A percentile compares a stretch with the other conserved stretches of the same genome.
These are phyloP conservation scores for Ischnus inquisitorius DNA, from an alignment of 2,888 invertebrate genomes.

Conservation along the genomic window DNA sequence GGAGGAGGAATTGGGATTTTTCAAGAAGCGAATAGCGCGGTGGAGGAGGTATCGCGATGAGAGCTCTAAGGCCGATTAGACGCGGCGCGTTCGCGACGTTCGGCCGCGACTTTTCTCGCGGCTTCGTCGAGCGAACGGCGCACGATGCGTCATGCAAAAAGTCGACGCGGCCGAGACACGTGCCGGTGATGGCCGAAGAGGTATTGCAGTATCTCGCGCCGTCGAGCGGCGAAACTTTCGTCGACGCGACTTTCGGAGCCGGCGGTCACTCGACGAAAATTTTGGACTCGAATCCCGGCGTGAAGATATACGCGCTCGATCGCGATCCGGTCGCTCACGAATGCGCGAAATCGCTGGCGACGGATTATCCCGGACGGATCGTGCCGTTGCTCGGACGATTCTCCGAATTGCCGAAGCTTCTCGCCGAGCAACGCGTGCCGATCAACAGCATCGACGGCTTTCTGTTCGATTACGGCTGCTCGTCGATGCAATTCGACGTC, in stretches of 20 bases:
- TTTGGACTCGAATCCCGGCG: constrained; percentile 88
- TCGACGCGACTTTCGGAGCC: constrained; percentile 99
- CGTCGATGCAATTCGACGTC: constrained; percentile 97
- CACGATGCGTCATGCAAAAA: not conserved
- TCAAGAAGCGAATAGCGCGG: constrained; percentile 75
- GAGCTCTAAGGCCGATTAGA: constrained; percentile 21
- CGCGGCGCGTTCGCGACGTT: too few species aligned
- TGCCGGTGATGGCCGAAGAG: constrained; percentile 92
- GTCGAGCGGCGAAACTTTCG: constrained; percentile 88
- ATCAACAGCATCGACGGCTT: constrained; percentile 93
- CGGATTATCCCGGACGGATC: constrained; percentile 90
- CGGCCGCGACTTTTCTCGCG: not conserved
- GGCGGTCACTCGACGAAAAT: constrained; percentile 95
- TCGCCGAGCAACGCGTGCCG: constrained; percentile 87
- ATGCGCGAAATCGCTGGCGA: constrained; percentile 89
- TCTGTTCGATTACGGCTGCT: constrained; percentile 97
- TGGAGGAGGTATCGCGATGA: constrained; percentile 38
- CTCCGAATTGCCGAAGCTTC: constrained; percentile 92
- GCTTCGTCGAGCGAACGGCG: not conserved
- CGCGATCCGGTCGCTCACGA: constrained; percentile 94
- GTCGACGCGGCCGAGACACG: constrained; percentile 85
- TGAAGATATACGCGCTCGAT: constrained; percentile 93
- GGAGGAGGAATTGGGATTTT: constrained; percentile 88
- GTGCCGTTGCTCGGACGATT: constrained; percentile 95
- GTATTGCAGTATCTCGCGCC: constrained; percentile 90